phyloP scores from a whole-genome alignment of 2,797 vertebrate genomes.

The Harpagifer antarcticus region DNA sequence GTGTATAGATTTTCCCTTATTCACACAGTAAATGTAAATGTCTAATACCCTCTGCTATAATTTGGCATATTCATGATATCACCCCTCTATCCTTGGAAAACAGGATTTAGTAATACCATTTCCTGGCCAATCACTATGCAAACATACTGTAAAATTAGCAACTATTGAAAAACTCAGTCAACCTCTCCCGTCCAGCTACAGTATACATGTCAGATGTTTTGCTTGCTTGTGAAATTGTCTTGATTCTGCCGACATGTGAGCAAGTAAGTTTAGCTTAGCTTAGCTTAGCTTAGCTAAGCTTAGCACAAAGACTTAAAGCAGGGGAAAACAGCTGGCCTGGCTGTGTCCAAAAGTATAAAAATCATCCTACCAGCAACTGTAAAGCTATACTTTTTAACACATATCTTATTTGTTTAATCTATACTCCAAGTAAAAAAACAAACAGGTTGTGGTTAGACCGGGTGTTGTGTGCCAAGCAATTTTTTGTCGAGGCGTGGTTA shows the following conservation, averaged over 20 bases:
- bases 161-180: not conserved
- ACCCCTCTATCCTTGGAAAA: constrained; percentile 35
- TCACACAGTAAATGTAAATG: not conserved
- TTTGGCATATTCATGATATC: constrained; percentile 30
- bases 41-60: constrained; percentile 12
- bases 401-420: not conserved
- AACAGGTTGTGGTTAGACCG: not conserved
- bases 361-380: too few relatives aligned
- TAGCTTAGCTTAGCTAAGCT: not conserved
- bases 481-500: not conserved
- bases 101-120: constrained; percentile 18
- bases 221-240: not conserved
- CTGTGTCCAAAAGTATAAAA: too few relatives aligned
- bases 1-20: constrained; percentile 19
- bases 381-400: not conserved
- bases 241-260: not conserved
- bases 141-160: constrained; percentile 23
- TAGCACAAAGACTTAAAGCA: not conserved
- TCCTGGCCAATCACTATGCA: constrained; percentile 21
- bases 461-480: not conserved
- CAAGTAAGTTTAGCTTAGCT: not conserved
- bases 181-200: not conserved
- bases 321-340: not conserved
- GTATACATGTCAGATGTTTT: not conserved
- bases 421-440: not conserved